Percentiles rank a stretch among this genome's conserved stretches.
phyloP scores from a whole-genome alignment of 1,140 invertebrate genomes.

The Chelonus insularis region DNA sequence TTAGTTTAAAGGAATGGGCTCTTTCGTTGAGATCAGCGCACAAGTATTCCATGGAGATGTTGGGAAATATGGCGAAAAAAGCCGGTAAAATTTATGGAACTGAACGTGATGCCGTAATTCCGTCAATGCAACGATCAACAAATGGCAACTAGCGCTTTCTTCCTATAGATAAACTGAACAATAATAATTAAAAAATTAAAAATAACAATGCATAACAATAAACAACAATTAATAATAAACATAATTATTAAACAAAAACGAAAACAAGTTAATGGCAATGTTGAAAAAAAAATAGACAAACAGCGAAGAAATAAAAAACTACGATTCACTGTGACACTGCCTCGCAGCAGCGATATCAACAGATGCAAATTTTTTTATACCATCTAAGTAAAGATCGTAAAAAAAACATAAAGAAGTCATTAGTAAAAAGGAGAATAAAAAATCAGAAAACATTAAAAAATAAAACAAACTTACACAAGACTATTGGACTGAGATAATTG shows the following conservation, averaged over 20 bases:
- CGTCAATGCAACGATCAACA: conserved; percentile 58
- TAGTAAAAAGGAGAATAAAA: too few species aligned
- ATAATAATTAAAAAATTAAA: conserved; percentile 10
- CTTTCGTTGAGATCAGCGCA: conserved; percentile 86
- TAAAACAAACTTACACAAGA: neutral
- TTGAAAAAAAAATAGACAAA: too few species aligned
- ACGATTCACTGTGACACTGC: conserved; percentile 47
- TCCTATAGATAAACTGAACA: conserved; percentile 1
- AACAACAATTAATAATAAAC: conserved; percentile 14
- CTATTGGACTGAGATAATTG: too few species aligned
- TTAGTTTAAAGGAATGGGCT: conserved; percentile 94
- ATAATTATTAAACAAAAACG: conserved; percentile 4
- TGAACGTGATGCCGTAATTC: conserved; percentile 62
- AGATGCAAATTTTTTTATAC: conserved; percentile 48
- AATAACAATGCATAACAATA: conserved; percentile 18
- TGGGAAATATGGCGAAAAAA: conserved; percentile 93
- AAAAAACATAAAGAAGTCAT: conserved; percentile 29
- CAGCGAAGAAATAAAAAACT: too few species aligned
- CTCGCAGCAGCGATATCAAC: conserved; percentile 46
- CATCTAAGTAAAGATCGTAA: conserved; percentile 39
- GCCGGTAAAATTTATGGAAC: conserved; percentile 96
- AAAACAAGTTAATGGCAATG: neutral
- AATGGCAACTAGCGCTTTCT: conserved; percentile 60
- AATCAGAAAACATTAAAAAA: conserved; percentile 7
- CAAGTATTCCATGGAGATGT: conserved; percentile 88